Percentiles rank a stretch among this genome's conserved stretches.
These are phyloP conservation scores for Anser brachyrhynchus DNA, from an alignment of 2,113 vertebrate genomes.

Conservation along the genomic window DNA sequence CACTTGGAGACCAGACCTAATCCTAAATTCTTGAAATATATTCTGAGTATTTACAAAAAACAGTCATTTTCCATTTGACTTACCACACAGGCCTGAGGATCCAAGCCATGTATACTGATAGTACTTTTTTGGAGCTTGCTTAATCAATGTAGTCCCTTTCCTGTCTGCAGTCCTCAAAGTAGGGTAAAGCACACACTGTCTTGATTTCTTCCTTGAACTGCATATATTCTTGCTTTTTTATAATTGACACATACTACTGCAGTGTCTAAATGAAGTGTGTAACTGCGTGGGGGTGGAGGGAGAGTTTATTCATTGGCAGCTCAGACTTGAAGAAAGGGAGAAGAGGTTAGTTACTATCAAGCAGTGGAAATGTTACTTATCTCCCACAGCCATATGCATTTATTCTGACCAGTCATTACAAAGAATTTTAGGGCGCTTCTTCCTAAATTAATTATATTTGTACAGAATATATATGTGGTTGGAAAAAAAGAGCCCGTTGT, in stretches of 20 bases:
- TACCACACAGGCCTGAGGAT: not conserved
- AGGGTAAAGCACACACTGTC: not conserved
- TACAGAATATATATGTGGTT: rapidly evolving
- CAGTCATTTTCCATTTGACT: not conserved
- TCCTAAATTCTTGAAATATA: not conserved
- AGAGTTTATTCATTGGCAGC: not conserved
- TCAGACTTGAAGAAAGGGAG: not conserved
- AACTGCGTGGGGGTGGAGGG: no score
- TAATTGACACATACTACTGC: not conserved
- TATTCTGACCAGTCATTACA: not conserved
- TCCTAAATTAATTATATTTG: not conserved
- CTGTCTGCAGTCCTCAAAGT: not conserved
- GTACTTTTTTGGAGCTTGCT: not conserved
- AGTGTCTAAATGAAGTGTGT: not conserved
- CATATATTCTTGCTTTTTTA: not conserved
- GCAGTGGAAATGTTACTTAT: not conserved
- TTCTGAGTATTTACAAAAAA: not conserved
- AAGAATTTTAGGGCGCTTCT: not conserved
- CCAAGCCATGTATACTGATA: not conserved
- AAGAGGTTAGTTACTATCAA: not conserved
- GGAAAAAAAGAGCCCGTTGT: not conserved
- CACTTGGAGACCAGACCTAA: not conserved
- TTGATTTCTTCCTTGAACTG: not conserved
- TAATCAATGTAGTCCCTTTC: not conserved
- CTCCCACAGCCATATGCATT: not conserved